Percentiles rank a stretch among this genome's conserved stretches.
Evolutionary conservation across 2,888 invertebrate species (phyloP).

Genomic region (Priocnemis perturbator): DNA sequence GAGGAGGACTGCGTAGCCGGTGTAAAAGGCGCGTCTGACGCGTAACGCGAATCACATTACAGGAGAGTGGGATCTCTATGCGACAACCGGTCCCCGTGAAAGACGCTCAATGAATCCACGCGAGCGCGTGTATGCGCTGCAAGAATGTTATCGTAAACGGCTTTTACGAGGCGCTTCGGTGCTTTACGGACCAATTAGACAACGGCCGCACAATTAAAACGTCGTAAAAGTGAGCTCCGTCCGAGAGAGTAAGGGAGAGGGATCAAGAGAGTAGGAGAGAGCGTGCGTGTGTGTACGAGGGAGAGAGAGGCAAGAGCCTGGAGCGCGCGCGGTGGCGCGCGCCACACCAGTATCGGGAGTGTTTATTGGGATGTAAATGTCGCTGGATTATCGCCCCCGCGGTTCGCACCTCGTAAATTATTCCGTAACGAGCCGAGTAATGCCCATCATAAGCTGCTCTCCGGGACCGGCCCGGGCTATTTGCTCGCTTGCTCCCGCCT

Average conservation of each 20-base stretch:
- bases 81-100: constrained; percentile 5
- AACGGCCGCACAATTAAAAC: constrained; percentile 69
- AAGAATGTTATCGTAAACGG: constrained; percentile 64
- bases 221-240: constrained; percentile 68
- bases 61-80: not conserved
- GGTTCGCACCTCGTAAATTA: constrained; percentile 75
- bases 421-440: constrained; percentile 75
- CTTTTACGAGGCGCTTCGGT: constrained; percentile 66
- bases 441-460: constrained; percentile 73
- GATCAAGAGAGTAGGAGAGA: constrained; percentile 10
- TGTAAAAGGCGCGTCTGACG: not conserved
- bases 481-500: constrained; percentile 53
- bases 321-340: constrained; percentile 50
- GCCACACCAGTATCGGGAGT: constrained; percentile 57
- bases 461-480: constrained; percentile 62
- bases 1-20: not conserved
- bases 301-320: constrained; percentile 26
- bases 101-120: not conserved
- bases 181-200: constrained; percentile 72
- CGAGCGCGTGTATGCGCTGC: constrained; percentile 5
- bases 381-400: constrained; percentile 75
- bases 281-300: constrained; percentile 21
- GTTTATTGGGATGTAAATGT: constrained; percentile 76
- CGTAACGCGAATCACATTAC: not conserved
- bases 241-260: constrained; percentile 3